A percentile compares a stretch with the other conserved stretches of the same genome.
phyloP scores from a whole-genome alignment of 2,113 vertebrate genomes.

The Gorsachius goisagi region DNA sequence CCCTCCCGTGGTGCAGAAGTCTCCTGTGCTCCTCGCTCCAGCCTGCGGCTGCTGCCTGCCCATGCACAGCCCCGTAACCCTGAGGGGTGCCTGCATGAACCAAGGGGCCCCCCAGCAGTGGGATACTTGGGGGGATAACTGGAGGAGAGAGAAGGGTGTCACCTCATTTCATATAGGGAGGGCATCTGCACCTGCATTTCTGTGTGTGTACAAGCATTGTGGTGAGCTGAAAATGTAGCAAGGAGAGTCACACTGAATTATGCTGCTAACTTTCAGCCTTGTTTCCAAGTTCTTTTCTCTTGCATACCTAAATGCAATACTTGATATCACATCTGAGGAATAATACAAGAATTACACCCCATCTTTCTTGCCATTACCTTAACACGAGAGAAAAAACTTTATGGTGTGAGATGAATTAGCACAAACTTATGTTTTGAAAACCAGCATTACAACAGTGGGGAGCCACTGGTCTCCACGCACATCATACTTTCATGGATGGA shows the following conservation, averaged over 20 bases:
- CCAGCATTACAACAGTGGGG: not conserved
- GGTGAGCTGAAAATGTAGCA: not conserved
- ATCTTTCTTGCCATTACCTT: not conserved
- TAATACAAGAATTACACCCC: not conserved
- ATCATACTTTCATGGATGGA: not conserved
- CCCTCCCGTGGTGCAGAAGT: not conserved
- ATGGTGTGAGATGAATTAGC: not conserved
- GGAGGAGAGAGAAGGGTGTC: not conserved
- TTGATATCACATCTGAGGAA: not conserved
- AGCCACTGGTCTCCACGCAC: not conserved
- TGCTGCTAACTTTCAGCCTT: not conserved
- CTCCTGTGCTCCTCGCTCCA: not conserved
- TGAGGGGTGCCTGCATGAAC: accelerated
- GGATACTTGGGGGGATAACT: not conserved
- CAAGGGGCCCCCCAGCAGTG: not conserved
- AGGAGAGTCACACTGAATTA: not conserved
- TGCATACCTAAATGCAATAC: not conserved
- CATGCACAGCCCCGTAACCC: not conserved
- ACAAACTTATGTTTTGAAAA: not conserved
- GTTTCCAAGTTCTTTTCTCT: not conserved
- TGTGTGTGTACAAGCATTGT: not conserved
- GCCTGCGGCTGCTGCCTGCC: not conserved
- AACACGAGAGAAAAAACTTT: not conserved
- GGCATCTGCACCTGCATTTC: not conserved
- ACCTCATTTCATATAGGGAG: accelerated